These are phyloP conservation scores for Phalacrocorax brasilianus DNA, from an alignment of 2,113 vertebrate genomes.

Conservation along the genomic window DNA sequence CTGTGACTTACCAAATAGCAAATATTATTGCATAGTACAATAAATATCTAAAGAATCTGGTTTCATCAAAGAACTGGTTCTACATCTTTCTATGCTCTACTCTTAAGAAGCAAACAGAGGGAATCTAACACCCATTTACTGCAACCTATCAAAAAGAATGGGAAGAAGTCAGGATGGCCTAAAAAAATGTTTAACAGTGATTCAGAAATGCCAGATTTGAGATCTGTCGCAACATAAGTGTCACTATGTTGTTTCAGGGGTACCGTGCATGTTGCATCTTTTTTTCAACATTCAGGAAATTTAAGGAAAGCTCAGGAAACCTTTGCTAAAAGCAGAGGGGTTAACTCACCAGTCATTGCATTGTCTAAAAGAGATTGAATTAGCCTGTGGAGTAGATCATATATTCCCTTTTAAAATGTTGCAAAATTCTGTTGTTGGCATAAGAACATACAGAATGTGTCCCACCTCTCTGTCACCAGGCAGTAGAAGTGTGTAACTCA, in stretches of 20 bases:
- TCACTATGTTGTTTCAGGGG: not conserved
- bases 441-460: not conserved
- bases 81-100: not conserved
- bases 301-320: not conserved
- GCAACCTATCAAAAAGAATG: not conserved
- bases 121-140: not conserved
- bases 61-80: not conserved
- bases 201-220: not conserved
- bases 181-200: not conserved
- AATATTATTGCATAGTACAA: not conserved
- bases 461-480: not conserved
- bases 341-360: not conserved
- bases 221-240: not conserved
- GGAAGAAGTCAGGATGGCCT: not conserved
- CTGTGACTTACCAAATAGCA: no score
- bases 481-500: not conserved
- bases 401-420: not conserved
- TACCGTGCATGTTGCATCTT: not conserved
- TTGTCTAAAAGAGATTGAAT: not conserved
- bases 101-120: not conserved
- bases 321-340: not conserved
- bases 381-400: not conserved
- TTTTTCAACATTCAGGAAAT: not conserved
- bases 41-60: not conserved
- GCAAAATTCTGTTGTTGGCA: not conserved